Conservation (phyloP, 2,113 vertebrate genomes). For the Clarias batrachus region DNA sequence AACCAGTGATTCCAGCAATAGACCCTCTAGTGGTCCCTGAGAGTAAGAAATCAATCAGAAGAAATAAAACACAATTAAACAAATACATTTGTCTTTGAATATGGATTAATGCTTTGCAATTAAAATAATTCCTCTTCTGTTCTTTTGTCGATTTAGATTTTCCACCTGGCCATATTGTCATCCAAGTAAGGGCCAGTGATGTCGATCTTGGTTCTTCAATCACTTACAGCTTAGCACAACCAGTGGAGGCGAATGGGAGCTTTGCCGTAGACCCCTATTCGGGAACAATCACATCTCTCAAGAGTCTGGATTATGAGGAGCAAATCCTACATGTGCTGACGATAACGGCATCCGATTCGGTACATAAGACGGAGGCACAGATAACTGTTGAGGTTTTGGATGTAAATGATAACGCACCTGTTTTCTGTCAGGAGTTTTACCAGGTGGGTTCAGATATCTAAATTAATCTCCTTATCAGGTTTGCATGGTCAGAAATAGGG, state of each 20-base stretch:
- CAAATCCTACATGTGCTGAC: conserved; percentile 66
- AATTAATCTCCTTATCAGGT: not conserved
- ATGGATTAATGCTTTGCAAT: not conserved
- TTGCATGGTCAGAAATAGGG: not conserved
- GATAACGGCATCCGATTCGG: conserved; percentile 79
- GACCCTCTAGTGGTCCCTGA: conserved; percentile 79
- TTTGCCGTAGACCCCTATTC: conserved; percentile 80
- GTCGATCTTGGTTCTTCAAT: conserved; percentile 80
- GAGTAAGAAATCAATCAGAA: conserved; percentile 74
- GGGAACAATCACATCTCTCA: conserved; percentile 75
- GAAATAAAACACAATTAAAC: not conserved
- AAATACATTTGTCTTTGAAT: not conserved
- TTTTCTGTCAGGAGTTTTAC: conserved; percentile 82
- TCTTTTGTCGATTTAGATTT: conserved; percentile 70
- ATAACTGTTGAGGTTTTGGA: conserved; percentile 79
- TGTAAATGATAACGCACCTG: conserved; percentile 86
- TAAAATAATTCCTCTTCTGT: conserved; percentile 3
- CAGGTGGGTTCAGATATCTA: conserved; percentile 62
- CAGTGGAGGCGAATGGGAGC: conserved; percentile 66
- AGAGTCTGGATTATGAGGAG: conserved; percentile 83
- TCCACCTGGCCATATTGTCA: conserved; percentile 78
- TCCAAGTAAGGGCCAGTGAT: conserved; percentile 79
- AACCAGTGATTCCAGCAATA: conserved; percentile 75
- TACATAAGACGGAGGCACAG: conserved; percentile 76
- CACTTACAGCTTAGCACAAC: conserved; percentile 77